Evolutionary conservation across 2,888 invertebrate species (phyloP), one percentile per base, ranked within the genome.

Genomic region (Candidula unifasciata): DNA sequence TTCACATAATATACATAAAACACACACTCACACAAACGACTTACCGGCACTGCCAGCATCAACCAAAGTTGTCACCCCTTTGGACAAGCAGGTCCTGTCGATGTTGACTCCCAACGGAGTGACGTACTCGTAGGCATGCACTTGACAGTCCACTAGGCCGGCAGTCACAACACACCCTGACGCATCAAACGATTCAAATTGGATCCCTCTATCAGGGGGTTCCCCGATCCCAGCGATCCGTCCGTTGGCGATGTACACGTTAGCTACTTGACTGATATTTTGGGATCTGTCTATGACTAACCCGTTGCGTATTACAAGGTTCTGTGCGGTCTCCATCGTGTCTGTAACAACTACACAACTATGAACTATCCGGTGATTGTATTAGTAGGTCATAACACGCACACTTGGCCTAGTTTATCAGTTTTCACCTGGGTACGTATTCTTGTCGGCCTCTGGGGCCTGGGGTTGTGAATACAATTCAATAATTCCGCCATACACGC

Each of bases 41-140:
- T 87, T 84, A 91, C 92, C 92, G 87, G 92, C 85, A 82, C 92
- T 92, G 60, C 92, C 92, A 8, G 91, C 91, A 84, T 92, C 92
- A 27, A 92, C 89, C 2, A 89, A 88, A 0, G 91, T 90, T 0
- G 92, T 92, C 5, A 91, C 91, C 30, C 92, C 92, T 69, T 91
- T 88, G n/a, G 89, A 80, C 35, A 92, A 86, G 80, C 92, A 91
- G 73, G 84, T 83, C 44, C 86, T 86, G 84, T 92, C 92, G 21
- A 91, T 87, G 86, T 92, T 90, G 10, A 92, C 86, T 27, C 92
- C 92, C 35, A 92, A 86, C 18, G 92, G 92, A 24, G 92, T 92
- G 64, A 89, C 90, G 85, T 91, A 89, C 82, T 92, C 88, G 86
- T 91, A 92, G 30, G 89, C 91, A 85, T 92, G 92, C 24, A 92